Base-by-base conservation (phyloP, 2,797 vertebrate species). In the Gadopsis marmoratus region DNA sequence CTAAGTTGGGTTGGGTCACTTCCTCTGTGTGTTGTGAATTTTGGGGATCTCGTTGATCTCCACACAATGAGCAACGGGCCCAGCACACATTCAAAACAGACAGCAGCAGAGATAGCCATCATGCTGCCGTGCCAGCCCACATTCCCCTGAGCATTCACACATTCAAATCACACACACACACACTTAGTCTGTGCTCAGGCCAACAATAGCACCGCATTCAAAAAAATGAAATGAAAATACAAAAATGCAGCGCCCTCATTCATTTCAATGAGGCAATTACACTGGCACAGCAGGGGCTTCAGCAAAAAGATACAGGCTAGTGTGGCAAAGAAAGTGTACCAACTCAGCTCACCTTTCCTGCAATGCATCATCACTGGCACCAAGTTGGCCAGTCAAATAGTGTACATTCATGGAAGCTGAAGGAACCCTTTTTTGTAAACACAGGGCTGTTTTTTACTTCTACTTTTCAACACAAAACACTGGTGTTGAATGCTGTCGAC, bases 21-120 rank as follows among this genome's bases (percentile, higher is more conserved):
- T 94, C 94, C 92, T 93, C 86, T 91, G 79, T 71, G 80, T 76
- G 89, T 83, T 94, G 88, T 80, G 77, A 92, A 94, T 93, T 94
- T 92, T 29, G 78, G 87, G 89, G 92, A 94, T 94, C 92, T 93
- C 84, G 86, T 92, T 94, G 91, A 94, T 94, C 92, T 94, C 91
- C 59, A 88, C 90, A 95, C 93, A 96, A 94, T 92, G 91, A 91
- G 83, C 86, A 79, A 85, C 88, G 80, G 89, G 86, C 84, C 76
- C 79, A 70, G 85, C 82, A 83, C 88, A 76, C 81, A 90, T 83
- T 89, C 65, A 88, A 89, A 92, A 86, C 66, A 91, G 88, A 86
- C 88, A 86, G 89, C 79, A 78, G 79, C 68, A 74, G 71, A 94
- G 91, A 94, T 86, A 92, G 91, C 81, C 82, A 93, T 93, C 87